Evolutionary conservation across 2,113 vertebrate genomes (phyloP), one percentile per base, ranked within the genome.

Genomic region (Mustela nigripes): DNA sequence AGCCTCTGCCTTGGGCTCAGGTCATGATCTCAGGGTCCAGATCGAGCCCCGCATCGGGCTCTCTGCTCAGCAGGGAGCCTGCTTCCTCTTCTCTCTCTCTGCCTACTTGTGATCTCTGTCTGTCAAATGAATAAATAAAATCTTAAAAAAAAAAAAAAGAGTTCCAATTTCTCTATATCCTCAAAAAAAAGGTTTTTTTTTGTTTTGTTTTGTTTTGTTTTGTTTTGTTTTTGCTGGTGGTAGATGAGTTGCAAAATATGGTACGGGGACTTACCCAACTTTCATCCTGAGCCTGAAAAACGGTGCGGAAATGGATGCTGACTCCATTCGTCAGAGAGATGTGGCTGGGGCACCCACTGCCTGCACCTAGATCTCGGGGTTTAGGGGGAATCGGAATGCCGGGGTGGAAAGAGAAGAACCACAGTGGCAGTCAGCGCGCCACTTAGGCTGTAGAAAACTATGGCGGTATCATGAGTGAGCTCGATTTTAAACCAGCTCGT

Each of bases 401-500:
- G 4, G 0, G 19, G 5, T 14, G 36, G 42, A n/a, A 76, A n/a
- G 65, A 79, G 21, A 69, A 58, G 14, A 56, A 24, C 71, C 63
- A 95, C 26, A 28, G 16, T 18, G n/a, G 45, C 74, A 60, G 45
- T 62, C n/a, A 85, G 39, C 50, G 3, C 48, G 21, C 26, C 73
- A 58, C 53, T 65, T 18, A 82, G 50, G 10, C 48, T 83, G 16
- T 60, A 95, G 67, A 24, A 73, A 81, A 53, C 7, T 58, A 19
- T 53, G 11, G 67, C 11, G 16, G 1, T 91, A 36, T 58, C 63
- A n/a, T 76, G 90, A 36, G 26, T 63, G 62, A 87, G 26, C 76
- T 96, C n/a, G 45, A 2, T 80, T 69, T 48, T 88, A 95, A 94
- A 26, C 39, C 33, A 95, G 56, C 63, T 81, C 24, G 11, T 56